Evolutionary conservation across 23 tunicate species (phyloP).

Genomic region (Clavelina lepadiformis): DNA sequence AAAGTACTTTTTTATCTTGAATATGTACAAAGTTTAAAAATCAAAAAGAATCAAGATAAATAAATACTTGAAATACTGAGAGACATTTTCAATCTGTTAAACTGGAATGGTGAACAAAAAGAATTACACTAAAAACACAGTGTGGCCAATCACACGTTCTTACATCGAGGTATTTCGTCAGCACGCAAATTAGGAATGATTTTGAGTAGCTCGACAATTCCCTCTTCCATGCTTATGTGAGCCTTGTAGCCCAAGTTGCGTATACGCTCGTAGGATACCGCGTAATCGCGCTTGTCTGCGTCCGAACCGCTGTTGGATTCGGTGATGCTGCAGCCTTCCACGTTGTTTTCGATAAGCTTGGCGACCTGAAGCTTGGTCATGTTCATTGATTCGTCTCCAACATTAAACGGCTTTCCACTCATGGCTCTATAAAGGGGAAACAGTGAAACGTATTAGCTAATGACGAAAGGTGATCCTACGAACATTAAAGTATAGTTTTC

Average conservation of each 20-base stretch:
- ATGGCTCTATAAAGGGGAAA: constrained; percentile 78
- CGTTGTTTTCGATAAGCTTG: constrained; percentile 86
- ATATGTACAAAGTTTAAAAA: no score
- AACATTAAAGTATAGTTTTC: no score
- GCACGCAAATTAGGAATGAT: constrained; percentile 72
- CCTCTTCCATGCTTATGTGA: constrained; percentile 51
- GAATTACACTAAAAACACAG: no score
- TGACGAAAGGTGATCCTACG: no score
- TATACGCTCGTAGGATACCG: constrained; percentile 77
- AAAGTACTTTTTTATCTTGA: no score
- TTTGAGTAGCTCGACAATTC: constrained; percentile 82
- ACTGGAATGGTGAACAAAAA: no score
- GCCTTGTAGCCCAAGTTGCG: constrained; percentile 84
- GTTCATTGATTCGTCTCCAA: constrained; percentile 99
- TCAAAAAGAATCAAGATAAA: no score
- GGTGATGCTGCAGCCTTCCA: constrained; percentile 84
- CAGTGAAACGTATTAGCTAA: no score
- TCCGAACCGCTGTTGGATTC: constrained; percentile 93
- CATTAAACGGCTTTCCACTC: constrained; percentile 86
- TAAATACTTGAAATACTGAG: no score
- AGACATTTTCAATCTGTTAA: no score
- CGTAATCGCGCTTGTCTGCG: constrained; percentile 95
- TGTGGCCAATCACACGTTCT: constrained; percentile 69
- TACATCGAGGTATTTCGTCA: constrained; percentile 66
- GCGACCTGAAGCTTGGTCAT: constrained; percentile 93